Percentiles rank a stretch among this genome's conserved stretches.
Evolutionary conservation across 2,888 invertebrate species (phyloP).

Genomic region (Brachyptera risi): DNA sequence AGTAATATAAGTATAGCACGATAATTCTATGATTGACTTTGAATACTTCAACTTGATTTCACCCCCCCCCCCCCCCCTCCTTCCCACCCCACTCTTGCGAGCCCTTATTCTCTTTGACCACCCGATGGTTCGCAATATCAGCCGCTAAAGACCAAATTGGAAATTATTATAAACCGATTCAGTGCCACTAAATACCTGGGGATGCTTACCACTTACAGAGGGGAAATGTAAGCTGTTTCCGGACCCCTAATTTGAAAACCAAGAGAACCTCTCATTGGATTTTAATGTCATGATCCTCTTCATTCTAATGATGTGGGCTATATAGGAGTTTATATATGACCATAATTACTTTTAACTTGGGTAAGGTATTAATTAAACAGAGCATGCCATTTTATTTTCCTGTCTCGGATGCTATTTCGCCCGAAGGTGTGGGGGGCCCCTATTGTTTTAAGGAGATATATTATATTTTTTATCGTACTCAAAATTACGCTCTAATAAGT

Average conservation of each 20-base stretch:
- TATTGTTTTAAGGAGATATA: neutral
- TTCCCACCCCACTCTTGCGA: neutral
- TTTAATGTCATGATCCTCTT: slow-evolving; percentile 2
- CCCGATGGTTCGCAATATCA: neutral
- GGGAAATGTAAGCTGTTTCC: too few relatives aligned
- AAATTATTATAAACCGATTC: too few relatives aligned
- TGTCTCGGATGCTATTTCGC: slow-evolving; percentile 1
- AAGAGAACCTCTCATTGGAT: slow-evolving; percentile 4
- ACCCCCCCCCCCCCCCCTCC: too few relatives aligned
- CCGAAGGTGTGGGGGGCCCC: neutral
- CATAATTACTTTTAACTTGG: slow-evolving; percentile 1
- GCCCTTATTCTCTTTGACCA: too few relatives aligned
- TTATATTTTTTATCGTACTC: neutral
- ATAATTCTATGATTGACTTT: too few relatives aligned
- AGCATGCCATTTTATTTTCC: neutral
- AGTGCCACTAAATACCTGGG: too few relatives aligned
- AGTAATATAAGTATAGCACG: too few relatives aligned
- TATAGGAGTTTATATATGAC: neutral
- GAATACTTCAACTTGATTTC: too few relatives aligned
- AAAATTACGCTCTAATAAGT: neutral
- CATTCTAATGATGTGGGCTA: neutral
- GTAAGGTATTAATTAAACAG: neutral
- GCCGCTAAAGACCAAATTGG: neutral
- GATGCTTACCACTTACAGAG: too few relatives aligned
- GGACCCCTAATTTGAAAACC: too few relatives aligned